A percentile compares a stretch with the other conserved stretches of the same genome.
These are phyloP conservation scores for Zhuqinia jingwanae DNA, from an alignment of 2,888 invertebrate species.

Conservation along the genomic window DNA sequence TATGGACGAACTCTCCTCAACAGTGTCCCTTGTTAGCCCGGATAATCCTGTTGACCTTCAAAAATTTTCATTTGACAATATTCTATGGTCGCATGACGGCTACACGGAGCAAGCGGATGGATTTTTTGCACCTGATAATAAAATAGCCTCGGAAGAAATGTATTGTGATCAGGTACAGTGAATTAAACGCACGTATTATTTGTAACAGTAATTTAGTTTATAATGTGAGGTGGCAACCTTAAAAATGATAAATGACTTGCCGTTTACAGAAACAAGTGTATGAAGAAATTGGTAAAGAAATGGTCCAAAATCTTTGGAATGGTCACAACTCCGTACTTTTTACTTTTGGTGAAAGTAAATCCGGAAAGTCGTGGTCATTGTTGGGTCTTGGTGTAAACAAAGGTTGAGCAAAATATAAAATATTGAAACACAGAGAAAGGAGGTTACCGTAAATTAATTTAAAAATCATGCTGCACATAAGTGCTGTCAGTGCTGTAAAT, in stretches of 20 bases:
- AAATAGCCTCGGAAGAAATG: conserved; percentile 81
- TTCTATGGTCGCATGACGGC: conserved; percentile 84
- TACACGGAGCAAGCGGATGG: conserved; percentile 82
- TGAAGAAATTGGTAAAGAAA: conserved; percentile 82
- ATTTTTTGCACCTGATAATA: conserved; percentile 81
- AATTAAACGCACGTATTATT: too few species aligned
- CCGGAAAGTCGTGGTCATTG: conserved; percentile 84
- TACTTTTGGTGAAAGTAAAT: conserved; percentile 84
- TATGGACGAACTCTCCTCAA: conserved; percentile 82
- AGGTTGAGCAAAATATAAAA: conserved; percentile 80
- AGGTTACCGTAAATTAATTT: too few species aligned
- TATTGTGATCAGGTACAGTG: conserved; percentile 83
- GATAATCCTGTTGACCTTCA: conserved; percentile 80
- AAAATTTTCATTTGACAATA: conserved; percentile 83
- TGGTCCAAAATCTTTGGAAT: conserved; percentile 83
- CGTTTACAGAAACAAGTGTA: conserved; percentile 83
- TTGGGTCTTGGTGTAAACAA: conserved; percentile 84
- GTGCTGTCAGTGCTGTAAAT: too few species aligned
- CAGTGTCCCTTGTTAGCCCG: conserved; percentile 81
- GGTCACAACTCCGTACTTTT: conserved; percentile 84
- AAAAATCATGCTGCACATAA: too few species aligned
- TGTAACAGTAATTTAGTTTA: too few species aligned
- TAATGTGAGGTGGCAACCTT: background rate
- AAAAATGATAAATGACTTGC: too few species aligned
- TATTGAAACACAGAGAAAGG: too few species aligned